phyloP scores from a whole-genome alignment of 2,888 invertebrate genomes.

The Stictocephala bisonia region DNA sequence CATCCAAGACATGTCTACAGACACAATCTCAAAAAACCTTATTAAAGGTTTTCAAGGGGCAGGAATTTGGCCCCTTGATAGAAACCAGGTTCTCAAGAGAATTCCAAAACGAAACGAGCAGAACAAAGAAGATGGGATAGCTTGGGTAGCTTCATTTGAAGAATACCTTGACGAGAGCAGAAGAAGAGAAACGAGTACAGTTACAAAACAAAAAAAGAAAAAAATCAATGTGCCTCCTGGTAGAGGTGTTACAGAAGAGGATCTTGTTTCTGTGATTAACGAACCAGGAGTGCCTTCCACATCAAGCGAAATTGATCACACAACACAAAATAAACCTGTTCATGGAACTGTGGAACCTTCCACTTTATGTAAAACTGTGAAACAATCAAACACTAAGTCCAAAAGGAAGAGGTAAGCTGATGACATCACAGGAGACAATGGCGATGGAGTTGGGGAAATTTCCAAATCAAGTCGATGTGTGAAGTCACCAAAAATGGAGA shows the following conservation, averaged over 20 bases:
- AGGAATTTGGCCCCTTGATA: conserved; percentile 47
- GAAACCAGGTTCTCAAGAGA: conserved; percentile 37
- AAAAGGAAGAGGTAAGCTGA: too few relatives aligned
- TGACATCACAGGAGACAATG: too few relatives aligned
- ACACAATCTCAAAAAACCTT: conserved; percentile 30
- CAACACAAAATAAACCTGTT: too few relatives aligned
- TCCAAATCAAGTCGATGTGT: too few relatives aligned
- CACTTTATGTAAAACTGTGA: too few relatives aligned
- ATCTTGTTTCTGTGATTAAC: not conserved
- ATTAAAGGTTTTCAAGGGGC: conserved; percentile 42
- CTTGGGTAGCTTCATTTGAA: conserved; percentile 1
- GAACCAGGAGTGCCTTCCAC: too few relatives aligned
- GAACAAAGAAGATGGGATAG: not conserved
- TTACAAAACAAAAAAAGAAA: not conserved
- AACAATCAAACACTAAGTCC: too few relatives aligned
- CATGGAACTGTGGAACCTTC: too few relatives aligned
- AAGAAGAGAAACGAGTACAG: not conserved
- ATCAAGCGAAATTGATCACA: too few relatives aligned
- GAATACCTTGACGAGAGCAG: conserved; percentile 1
- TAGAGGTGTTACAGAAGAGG: conserved; percentile 6
- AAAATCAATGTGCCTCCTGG: conserved; percentile 17
- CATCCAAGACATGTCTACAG: conserved; percentile 27
- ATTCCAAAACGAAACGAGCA: conserved; percentile 6
- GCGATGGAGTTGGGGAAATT: too few relatives aligned
- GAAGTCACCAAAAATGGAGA: too few relatives aligned